A percentile compares a stretch with the other conserved stretches of the same genome.
Conservation (phyloP, 2,113 vertebrate species). For the Guaruba guarouba region DNA sequence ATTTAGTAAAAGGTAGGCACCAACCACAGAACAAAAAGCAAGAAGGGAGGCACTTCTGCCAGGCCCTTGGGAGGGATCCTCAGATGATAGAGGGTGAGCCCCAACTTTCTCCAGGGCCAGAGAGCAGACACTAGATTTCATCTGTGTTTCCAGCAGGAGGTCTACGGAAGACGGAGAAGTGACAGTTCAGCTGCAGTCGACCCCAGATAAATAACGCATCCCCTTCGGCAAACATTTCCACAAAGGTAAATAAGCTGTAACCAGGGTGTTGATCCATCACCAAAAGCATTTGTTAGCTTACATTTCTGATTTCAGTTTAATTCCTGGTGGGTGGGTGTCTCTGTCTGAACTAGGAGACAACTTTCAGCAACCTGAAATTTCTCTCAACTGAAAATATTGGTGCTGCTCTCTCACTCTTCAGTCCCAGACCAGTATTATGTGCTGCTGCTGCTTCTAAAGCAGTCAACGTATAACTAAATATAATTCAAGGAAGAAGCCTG, state of each 20-base stretch:
- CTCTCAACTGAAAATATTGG: neutral
- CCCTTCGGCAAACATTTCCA: neutral
- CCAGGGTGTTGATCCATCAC: neutral
- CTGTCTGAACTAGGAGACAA: neutral
- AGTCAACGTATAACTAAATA: neutral
- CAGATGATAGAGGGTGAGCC: accelerated
- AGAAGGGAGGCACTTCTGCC: neutral
- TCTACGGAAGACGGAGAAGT: neutral
- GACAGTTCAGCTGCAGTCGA: neutral
- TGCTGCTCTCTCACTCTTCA: neutral
- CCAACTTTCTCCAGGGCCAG: neutral
- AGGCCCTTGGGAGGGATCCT: neutral
- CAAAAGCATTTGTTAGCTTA: neutral
- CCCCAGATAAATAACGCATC: neutral
- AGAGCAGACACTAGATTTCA: neutral
- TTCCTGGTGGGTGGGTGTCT: neutral
- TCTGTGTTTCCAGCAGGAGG: neutral
- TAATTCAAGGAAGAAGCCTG: neutral
- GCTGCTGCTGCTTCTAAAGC: neutral
- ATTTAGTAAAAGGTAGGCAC: neutral
- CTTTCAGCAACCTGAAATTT: conserved; percentile 8
- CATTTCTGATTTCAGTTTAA: conserved; percentile 1
- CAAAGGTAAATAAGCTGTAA: neutral
- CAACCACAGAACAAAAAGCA: neutral
- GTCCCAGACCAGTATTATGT: neutral